Base-by-base conservation (phyloP, 2,888 invertebrate genomes). In the Macroteleia sp. region DNA sequence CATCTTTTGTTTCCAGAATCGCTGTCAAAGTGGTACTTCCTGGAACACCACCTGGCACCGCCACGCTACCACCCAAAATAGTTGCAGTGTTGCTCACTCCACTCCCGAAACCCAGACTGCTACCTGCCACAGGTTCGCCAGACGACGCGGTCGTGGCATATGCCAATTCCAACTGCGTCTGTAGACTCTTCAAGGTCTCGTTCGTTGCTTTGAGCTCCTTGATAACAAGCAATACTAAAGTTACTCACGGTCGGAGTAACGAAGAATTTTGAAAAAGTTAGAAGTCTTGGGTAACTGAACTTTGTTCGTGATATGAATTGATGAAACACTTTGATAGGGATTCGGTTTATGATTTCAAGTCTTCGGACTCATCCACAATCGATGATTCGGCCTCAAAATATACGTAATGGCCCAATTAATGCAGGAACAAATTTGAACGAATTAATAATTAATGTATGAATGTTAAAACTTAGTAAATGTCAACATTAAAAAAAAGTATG, bases 131-230 rank as follows among this genome's bases (percentile, higher is more conserved):
- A 44, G 88, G 85, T 12, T 89, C 86, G 36, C 90, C 90, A 57
- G 92, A 91, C 17, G 91, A 90, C 85, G 93, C 94, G 90, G 93
- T 93, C 86, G 94, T 93, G 80, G 93, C 93, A 89, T 94, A 95
- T 82, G 93, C 93, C 79, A 95, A 94, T 93, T 96, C 96, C 94
- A 96, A 93, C 93, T 95, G 95, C 91, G 92, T 93, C 94, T 96
- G 95, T 92, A 96, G 95, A 92, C 95, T 94, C 93, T 95, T 95
- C 94, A 96, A 94, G 91, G 95, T 95, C 94, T 96, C 95, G 93
- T 95, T 95, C 93, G 95, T 95, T 91, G 95, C 94, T 94, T 95
- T 95, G 94, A 95, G 94, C 94, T 96, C 96, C 96, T 96, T 95
- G 84, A 88, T 83, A 89, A 89, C 88, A 91, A 89, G 90, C 87